phyloP scores from a whole-genome alignment of 1,140 invertebrate genomes.

The Tyrophagus putrescentiae region DNA sequence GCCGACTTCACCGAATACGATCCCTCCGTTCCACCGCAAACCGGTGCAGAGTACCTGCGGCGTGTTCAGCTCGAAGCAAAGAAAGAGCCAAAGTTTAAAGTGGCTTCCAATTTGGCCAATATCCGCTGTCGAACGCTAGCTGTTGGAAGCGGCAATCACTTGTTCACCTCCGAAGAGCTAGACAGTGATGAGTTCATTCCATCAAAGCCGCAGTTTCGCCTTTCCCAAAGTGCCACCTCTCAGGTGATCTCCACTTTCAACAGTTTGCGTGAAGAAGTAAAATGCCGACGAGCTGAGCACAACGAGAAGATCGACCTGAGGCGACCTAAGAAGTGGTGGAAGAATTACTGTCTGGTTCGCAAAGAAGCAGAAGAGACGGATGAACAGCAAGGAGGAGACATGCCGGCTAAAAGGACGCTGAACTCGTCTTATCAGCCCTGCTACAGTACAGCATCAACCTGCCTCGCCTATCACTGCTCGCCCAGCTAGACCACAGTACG shows the following conservation, averaged over 20 bases:
- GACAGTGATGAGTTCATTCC: background rate
- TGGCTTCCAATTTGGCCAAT: background rate
- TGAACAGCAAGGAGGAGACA: background rate
- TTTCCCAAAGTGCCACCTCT: background rate
- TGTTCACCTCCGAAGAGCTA: too few species aligned
- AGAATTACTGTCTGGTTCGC: conserved; percentile 7
- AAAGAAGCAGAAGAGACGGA: background rate
- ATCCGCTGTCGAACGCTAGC: too few species aligned
- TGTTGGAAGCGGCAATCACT: too few species aligned
- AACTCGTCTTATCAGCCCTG: background rate
- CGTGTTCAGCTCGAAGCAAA: conserved; percentile 18
- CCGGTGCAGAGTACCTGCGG: conserved; percentile 19
- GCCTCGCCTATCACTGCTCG: background rate
- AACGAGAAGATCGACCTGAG: background rate
- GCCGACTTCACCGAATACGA: conserved; percentile 17
- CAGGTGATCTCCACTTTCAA: background rate
- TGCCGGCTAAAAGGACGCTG: background rate
- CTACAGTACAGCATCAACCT: background rate
- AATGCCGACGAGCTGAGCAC: too few species aligned
- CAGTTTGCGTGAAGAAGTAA: conserved; percentile 3
- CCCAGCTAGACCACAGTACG: background rate
- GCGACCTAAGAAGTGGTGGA: conserved; percentile 10
- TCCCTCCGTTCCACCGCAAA: conserved; percentile 11
- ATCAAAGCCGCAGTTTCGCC: background rate
- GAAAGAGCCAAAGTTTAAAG: conserved; percentile 11